Evolutionary conservation across 2,113 vertebrate species (phyloP).

Genomic region (Lontra canadensis): DNA sequence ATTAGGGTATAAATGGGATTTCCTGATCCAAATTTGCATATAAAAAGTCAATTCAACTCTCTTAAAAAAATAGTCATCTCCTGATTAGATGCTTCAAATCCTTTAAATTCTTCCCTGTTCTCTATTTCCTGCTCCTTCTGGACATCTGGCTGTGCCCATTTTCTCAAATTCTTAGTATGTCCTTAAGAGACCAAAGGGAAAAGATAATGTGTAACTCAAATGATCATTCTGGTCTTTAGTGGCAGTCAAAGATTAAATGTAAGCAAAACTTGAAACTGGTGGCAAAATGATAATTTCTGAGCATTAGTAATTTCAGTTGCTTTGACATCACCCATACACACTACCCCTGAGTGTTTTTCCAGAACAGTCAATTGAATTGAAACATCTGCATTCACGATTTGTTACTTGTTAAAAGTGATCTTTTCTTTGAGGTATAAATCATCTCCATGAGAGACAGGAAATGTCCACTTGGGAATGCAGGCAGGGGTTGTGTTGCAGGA

Average conservation of each 20-base stretch:
- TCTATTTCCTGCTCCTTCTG: background rate
- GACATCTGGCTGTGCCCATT: background rate
- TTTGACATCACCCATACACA: background rate
- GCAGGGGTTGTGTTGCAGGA: background rate
- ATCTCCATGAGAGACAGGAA: background rate
- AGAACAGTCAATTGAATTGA: background rate
- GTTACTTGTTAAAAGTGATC: background rate
- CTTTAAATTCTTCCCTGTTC: background rate
- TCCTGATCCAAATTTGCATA: background rate
- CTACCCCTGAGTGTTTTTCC: background rate
- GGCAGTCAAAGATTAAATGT: background rate
- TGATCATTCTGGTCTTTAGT: background rate
- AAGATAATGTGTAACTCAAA: background rate
- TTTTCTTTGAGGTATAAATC: background rate
- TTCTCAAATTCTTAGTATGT: background rate
- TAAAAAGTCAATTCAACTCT: background rate
- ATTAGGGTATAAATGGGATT: background rate
- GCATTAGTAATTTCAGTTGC: background rate
- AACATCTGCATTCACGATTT: background rate
- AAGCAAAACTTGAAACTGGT: background rate
- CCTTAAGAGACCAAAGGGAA: background rate
- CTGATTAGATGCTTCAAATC: background rate
- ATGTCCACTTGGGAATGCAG: background rate
- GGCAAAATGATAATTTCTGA: background rate
- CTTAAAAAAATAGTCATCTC: background rate